Conservation (phyloP, 1,140 invertebrate genomes). For the Leptestheria dahalacensis region DNA sequence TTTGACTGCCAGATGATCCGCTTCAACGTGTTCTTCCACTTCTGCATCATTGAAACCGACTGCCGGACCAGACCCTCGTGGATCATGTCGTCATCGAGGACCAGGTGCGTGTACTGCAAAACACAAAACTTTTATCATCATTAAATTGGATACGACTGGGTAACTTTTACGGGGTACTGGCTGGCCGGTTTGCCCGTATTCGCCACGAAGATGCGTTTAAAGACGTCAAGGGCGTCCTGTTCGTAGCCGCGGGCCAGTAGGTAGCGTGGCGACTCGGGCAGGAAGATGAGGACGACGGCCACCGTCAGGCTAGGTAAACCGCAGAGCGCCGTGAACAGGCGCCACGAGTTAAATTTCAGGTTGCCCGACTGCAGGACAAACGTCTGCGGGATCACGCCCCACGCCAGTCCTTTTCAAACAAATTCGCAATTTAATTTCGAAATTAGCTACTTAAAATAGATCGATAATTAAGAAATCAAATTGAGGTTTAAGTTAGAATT, state of each 20-base stretch:
- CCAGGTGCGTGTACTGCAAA: slow-evolving; percentile 40
- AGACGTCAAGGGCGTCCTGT: slow-evolving; percentile 54
- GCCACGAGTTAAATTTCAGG: slow-evolving; percentile 75
- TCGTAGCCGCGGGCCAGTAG: slow-evolving; percentile 53
- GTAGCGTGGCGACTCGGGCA: slow-evolving; percentile 74
- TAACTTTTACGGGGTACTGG: slow-evolving; percentile 44
- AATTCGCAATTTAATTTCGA: not conserved
- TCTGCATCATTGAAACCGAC: not conserved
- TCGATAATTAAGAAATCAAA: slow-evolving; percentile 4
- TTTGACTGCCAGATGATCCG: slow-evolving; percentile 65
- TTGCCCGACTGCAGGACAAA: slow-evolving; percentile 27
- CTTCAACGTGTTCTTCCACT: slow-evolving; percentile 45
- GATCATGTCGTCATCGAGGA: slow-evolving; percentile 44
- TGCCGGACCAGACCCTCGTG: not conserved
- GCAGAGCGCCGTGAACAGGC: slow-evolving; percentile 58
- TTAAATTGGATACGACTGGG: not conserved
- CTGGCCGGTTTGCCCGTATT: slow-evolving; percentile 44
- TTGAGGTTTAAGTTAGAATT: slow-evolving; percentile 14
- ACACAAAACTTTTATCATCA: not conserved
- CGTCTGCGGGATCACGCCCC: slow-evolving; percentile 51
- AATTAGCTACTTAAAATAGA: not conserved
- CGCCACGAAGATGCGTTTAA: slow-evolving; percentile 54
- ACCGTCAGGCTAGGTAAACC: slow-evolving; percentile 49
- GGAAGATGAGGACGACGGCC: slow-evolving; percentile 43
- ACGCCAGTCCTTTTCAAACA: slow-evolving; percentile 48